Conservation (phyloP, 2,888 invertebrate genomes). For the Watsonalla binaria region DNA sequence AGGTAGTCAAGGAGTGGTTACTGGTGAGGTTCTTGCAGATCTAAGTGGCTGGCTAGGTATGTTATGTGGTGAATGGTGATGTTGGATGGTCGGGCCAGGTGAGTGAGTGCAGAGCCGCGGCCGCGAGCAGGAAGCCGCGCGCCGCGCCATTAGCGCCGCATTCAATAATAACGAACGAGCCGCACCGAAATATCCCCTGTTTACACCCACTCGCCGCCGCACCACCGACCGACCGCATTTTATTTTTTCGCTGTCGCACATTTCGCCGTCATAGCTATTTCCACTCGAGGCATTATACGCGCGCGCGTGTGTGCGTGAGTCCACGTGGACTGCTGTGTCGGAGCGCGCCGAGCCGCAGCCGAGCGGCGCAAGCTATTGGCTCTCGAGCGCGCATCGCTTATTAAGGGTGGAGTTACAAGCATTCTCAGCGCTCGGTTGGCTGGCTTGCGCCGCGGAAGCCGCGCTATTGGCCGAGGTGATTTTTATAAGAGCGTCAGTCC, state of each 20-base stretch:
- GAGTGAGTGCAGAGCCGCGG: not conserved
- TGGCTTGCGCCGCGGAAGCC: slow-evolving; percentile 29
- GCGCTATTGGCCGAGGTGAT: slow-evolving; percentile 64
- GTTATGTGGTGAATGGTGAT: slow-evolving; percentile 3
- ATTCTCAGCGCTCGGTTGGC: slow-evolving; percentile 50
- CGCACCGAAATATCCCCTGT: slow-evolving; percentile 77
- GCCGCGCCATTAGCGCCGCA: slow-evolving; percentile 68
- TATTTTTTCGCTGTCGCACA: slow-evolving; percentile 80
- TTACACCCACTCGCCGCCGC: slow-evolving; percentile 75
- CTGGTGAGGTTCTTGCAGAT: no score
- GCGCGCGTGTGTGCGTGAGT: slow-evolving; percentile 66
- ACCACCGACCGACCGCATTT: slow-evolving; percentile 78
- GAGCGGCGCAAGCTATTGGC: slow-evolving; percentile 51
- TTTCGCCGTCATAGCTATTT: slow-evolving; percentile 80
- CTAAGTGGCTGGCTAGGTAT: slow-evolving; percentile 8
- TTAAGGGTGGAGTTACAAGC: slow-evolving; percentile 79
- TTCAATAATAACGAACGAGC: slow-evolving; percentile 78
- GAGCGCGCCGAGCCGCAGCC: slow-evolving; percentile 61
- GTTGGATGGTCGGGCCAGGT: not conserved
- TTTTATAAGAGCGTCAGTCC: slow-evolving; percentile 77
- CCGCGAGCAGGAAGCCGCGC: slow-evolving; percentile 12
- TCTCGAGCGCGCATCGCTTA: slow-evolving; percentile 67
- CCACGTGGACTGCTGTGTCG: slow-evolving; percentile 74
- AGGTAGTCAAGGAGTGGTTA: no score
- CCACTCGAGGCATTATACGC: slow-evolving; percentile 78